Conservation (phyloP, 2,113 vertebrate species). For the Drymodes brunneopygia region DNA sequence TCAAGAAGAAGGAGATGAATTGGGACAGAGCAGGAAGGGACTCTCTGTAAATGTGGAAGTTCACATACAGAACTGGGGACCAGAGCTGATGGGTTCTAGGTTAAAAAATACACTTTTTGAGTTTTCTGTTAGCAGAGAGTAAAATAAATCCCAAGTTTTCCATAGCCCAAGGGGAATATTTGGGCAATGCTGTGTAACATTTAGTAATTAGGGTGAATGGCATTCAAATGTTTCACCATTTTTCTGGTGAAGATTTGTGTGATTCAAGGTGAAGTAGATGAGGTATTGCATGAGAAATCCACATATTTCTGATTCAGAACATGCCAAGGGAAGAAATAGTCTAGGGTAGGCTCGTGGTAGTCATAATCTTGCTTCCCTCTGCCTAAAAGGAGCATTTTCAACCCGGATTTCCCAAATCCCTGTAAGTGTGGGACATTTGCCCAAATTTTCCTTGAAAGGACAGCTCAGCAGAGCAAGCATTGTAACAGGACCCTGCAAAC, state of each 20-base stretch:
- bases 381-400: background rate
- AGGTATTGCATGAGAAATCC: background rate
- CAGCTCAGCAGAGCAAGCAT: background rate
- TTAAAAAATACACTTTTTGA: background rate
- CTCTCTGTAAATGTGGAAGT: background rate
- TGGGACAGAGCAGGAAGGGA: background rate
- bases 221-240: background rate
- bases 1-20: background rate
- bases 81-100: background rate
- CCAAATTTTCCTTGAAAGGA: background rate
- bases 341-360: background rate
- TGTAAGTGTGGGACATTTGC: background rate
- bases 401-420: background rate
- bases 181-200: background rate
- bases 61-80: background rate
- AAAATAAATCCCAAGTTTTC: background rate
- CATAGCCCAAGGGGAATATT: background rate
- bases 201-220: background rate
- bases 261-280: background rate
- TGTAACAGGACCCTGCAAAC: background rate
- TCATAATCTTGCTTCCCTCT: background rate
- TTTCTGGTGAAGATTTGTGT: background rate
- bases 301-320: background rate
- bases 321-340: background rate
- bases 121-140: background rate